Base-by-base conservation (phyloP, 2,113 vertebrate genomes). In the Chloebia gouldiae region DNA sequence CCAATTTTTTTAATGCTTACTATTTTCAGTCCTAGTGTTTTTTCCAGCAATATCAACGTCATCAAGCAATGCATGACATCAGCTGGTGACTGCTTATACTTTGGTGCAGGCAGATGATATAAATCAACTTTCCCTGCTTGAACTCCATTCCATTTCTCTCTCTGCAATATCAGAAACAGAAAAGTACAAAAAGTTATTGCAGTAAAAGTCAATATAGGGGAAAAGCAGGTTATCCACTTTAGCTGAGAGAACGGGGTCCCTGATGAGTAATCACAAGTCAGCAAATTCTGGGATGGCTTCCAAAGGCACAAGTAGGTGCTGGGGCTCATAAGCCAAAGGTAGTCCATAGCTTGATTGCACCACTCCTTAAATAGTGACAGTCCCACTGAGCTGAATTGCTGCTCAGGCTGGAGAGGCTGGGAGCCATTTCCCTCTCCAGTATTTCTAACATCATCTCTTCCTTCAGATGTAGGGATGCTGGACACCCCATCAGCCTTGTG, bases 181-280 rank as follows among this genome's bases (percentile, higher is more conserved):
- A 63, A 91, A 92, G 56, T 51, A 63, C 22, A 69, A 12, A 51
- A 94, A 93, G 75, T 86, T 92, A 66, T 44, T 80, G 42, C 47
- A 59, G 47, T 82, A 70, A 15, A 95, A 85, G 35, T 73, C 84
- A 81, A 72, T 60, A 28, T 11, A 60, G 69, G 42, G 35, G 45
- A 64, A 94, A 93, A 84, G 27, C 57, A 65, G 56, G 21, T 90
- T 86, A 70, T 90, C 88, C 42, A 27, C 66, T 92, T 90, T 20
- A 73, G 69, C 66, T 66, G 85, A 70, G 66, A 79, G n/a, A 82
- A 35, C 1, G 4, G 50, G 37, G 69, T 82, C 76, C 61, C 66
- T 93, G 70, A 90, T 85, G 70, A 94, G 53, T 76, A 95, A 94
- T 91, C n/a, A 76, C 61, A 85, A 91, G 61, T 69, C 92, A 82